phyloP scores from a whole-genome alignment of 2,113 vertebrate species.

The Plestiodon gilberti region DNA sequence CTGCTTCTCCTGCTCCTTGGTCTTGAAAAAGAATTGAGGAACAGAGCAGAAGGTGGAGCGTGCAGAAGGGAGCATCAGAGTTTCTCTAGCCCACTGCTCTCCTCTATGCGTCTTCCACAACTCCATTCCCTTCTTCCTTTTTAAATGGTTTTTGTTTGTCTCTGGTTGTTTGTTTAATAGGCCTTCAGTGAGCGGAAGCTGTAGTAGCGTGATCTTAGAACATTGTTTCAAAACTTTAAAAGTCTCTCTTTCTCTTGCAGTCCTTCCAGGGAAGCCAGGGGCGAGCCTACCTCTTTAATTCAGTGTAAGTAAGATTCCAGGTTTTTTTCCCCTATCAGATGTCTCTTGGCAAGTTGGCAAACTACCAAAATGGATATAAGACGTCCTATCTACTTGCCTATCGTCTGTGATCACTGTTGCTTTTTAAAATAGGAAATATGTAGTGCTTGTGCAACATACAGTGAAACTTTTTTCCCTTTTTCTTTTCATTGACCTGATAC shows the following conservation, averaged over 20 bases:
- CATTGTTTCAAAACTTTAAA: slow-evolving; percentile 17
- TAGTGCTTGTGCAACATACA: neutral
- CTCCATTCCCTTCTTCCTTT: too few relatives aligned
- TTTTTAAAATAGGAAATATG: neutral
- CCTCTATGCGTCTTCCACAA: too few relatives aligned
- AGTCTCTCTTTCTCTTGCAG: slow-evolving; percentile 71
- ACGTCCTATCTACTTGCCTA: neutral
- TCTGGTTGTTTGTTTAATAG: neutral
- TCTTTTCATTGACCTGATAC: too few relatives aligned
- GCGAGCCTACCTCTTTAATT: slow-evolving; percentile 98
- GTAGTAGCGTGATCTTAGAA: neutral
- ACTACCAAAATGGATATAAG: neutral
- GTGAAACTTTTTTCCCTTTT: neutral
- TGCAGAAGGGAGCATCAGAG: too few relatives aligned
- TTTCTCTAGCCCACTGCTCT: too few relatives aligned
- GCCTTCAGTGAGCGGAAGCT: neutral
- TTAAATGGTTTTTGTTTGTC: neutral
- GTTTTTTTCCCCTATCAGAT: neutral
- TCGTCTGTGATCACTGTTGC: neutral
- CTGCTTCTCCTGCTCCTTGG: too few relatives aligned
- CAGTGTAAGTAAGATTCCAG: slow-evolving; percentile 88
- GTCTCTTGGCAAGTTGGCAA: neutral
- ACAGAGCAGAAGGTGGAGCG: too few relatives aligned
- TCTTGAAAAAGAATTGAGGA: too few relatives aligned
- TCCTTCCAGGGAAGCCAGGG: slow-evolving; percentile 99